Conservation (phyloP, 1,140 invertebrate genomes). For the Drosophila triauraria region DNA sequence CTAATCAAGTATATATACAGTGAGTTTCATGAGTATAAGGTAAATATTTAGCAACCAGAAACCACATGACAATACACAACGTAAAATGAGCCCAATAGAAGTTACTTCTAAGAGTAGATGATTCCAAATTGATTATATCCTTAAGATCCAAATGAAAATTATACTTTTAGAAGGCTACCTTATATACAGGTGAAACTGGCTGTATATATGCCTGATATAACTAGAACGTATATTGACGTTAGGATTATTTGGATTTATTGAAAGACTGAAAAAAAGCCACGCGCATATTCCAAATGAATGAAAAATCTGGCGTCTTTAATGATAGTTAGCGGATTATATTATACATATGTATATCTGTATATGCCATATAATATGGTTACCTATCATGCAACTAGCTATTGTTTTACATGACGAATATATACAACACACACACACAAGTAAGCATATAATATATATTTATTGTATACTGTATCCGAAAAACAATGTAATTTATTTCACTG, state of each 20-base stretch:
- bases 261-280: conserved; percentile 71
- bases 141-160: conserved; percentile 19
- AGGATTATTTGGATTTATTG: conserved; percentile 68
- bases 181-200: conserved; percentile 1
- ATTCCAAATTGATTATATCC: conserved; percentile 11
- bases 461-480: conserved; percentile 55
- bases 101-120: conserved; percentile 28
- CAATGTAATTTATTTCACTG: conserved; percentile 79
- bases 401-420: conserved; percentile 57
- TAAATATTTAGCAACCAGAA: conserved; percentile 19
- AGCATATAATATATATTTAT: conserved; percentile 55
- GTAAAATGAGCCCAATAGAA: conserved; percentile 18
- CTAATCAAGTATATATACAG: conserved; percentile 12
- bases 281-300: conserved; percentile 65
- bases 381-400: conserved; percentile 63
- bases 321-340: conserved; percentile 62
- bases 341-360: conserved; percentile 37
- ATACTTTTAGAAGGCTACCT: conserved; percentile 6
- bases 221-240: conserved; percentile 53
- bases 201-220: conserved; percentile 11
- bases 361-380: conserved; percentile 55
- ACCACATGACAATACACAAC: conserved; percentile 32
- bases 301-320: conserved; percentile 55
- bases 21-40: conserved; percentile 19
- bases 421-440: background rate